These are phyloP conservation scores for Jaculus jaculus DNA, from an alignment of 2,113 vertebrate species.

Conservation along the genomic window DNA sequence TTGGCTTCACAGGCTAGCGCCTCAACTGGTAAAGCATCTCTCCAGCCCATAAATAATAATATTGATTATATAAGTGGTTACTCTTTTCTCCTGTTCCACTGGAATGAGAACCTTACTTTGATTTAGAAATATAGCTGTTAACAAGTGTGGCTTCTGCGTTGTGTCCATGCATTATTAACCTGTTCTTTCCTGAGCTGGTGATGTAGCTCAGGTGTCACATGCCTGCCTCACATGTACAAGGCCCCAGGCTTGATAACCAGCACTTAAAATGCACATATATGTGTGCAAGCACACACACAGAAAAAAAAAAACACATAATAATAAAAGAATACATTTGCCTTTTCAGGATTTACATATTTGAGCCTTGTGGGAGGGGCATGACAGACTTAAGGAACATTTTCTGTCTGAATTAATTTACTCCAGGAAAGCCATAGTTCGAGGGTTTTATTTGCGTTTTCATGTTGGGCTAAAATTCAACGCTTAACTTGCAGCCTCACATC, in stretches of 20 bases:
- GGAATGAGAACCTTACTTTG: neutral
- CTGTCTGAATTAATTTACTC: neutral
- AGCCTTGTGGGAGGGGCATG: neutral
- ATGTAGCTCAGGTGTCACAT: neutral
- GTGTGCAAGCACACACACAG: too few species aligned
- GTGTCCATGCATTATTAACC: neutral
- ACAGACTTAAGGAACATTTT: slow-evolving; percentile 1
- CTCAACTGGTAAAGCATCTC: too few species aligned
- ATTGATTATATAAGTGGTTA: neutral
- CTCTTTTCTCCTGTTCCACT: neutral
- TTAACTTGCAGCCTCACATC: slow-evolving; percentile 92
- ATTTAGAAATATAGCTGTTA: neutral
- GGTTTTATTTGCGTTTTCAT: slow-evolving; percentile 15
- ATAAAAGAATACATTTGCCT: neutral
- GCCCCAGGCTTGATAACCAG: too few species aligned
- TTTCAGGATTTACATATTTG: neutral
- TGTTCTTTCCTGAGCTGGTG: neutral
- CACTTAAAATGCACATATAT: neutral
- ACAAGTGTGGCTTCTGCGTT: neutral
- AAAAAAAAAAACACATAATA: neutral
- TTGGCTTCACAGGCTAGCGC: too few species aligned
- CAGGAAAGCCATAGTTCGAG: neutral
- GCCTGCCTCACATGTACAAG: neutral
- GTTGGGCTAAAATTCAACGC: slow-evolving; percentile 73
- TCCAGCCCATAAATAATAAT: neutral